A percentile compares a stretch with the other conserved stretches of the same genome.
These are phyloP conservation scores for Vidua macroura DNA, from an alignment of 2,113 vertebrate species.

Conservation along the genomic window DNA sequence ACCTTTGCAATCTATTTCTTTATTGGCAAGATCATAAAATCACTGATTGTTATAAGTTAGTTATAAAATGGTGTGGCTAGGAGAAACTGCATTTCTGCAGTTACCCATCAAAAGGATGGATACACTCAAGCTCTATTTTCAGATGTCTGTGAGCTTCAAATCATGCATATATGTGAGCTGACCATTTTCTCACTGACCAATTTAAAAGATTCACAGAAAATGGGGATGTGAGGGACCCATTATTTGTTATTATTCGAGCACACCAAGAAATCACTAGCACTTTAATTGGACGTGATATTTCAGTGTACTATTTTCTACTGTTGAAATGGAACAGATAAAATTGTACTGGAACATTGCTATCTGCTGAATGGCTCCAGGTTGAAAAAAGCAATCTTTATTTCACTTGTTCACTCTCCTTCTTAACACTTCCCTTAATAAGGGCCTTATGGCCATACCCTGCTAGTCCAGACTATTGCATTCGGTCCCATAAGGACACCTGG, in stretches of 20 bases:
- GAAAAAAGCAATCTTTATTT: neutral
- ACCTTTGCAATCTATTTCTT: neutral
- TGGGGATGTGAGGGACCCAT: neutral
- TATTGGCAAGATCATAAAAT: neutral
- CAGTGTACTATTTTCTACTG: neutral
- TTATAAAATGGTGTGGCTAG: neutral
- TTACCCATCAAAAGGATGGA: neutral
- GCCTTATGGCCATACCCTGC: neutral
- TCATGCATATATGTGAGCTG: neutral
- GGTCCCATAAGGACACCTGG: neutral
- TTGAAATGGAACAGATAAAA: neutral
- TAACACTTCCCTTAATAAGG: neutral
- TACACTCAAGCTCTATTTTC: neutral
- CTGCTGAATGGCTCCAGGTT: neutral
- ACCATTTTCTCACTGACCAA: neutral
- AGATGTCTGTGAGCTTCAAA: neutral
- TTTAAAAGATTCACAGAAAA: neutral
- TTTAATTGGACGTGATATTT: neutral
- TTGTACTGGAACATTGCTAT: neutral
- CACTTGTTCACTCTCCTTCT: neutral
- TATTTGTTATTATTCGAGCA: neutral
- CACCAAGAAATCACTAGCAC: neutral
- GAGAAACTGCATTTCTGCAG: neutral
- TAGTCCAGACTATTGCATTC: neutral
- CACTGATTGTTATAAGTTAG: neutral